These are phyloP conservation scores for Sisor rabdophorus DNA, from an alignment of 2,113 vertebrate species.

Conservation along the genomic window DNA sequence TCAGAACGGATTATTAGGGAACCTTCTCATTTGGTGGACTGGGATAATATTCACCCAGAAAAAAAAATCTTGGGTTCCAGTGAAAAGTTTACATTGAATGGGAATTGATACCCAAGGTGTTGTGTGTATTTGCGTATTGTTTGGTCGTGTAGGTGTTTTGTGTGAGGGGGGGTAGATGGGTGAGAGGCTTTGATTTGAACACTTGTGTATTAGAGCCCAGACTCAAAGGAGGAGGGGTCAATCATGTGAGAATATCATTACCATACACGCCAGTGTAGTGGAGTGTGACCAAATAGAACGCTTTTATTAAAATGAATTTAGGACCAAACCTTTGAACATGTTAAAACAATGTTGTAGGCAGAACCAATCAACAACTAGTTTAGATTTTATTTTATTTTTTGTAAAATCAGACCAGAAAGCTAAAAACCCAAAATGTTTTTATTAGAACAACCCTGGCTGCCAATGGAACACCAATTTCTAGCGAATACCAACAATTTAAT, in stretches of 20 bases:
- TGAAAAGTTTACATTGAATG: slow-evolving; percentile 19
- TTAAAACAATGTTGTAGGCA: not conserved
- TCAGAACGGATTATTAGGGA: not conserved
- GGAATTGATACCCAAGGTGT: slow-evolving; percentile 10
- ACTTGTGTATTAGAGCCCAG: slow-evolving; percentile 78
- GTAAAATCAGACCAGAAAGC: too few relatives aligned
- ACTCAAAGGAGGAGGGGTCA: slow-evolving; percentile 50
- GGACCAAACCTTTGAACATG: not conserved
- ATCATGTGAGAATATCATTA: slow-evolving; percentile 35
- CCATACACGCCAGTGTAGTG: slow-evolving; percentile 29
- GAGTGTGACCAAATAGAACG: not conserved
- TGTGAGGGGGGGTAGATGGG: slow-evolving; percentile 48
- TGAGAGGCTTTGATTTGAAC: slow-evolving; percentile 74
- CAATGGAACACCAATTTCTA: too few relatives aligned
- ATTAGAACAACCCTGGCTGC: too few relatives aligned
- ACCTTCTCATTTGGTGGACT: not conserved
- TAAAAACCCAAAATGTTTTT: too few relatives aligned
- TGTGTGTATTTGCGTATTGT: slow-evolving; percentile 57
- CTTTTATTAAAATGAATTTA: not conserved
- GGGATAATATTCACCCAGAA: not conserved
- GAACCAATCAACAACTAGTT: not conserved
- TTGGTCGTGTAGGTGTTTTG: slow-evolving; percentile 50
- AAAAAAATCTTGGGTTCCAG: not conserved
- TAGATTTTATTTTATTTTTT: too few relatives aligned
- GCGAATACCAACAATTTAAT: too few relatives aligned